Conservation (phyloP, 2,113 vertebrate species). For the Dinomys branickii region DNA sequence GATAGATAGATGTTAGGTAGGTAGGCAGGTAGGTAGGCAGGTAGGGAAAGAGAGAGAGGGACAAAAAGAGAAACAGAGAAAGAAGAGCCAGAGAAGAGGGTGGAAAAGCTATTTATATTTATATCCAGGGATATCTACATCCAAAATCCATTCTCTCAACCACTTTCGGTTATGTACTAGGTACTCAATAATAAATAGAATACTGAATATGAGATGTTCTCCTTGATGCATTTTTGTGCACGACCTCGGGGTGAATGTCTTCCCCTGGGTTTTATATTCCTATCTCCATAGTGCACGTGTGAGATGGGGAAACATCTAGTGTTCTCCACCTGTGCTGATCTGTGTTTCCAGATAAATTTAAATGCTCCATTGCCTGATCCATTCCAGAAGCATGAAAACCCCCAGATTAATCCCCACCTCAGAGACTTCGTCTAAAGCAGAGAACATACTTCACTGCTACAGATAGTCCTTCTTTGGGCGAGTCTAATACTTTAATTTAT, state of each 20-base stretch:
- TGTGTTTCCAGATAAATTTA: background rate
- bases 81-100: background rate
- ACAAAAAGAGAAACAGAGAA: background rate
- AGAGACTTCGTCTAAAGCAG: background rate
- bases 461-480: background rate
- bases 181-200: background rate
- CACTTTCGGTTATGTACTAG: background rate
- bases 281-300: background rate
- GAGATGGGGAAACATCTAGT: background rate
- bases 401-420: background rate
- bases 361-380: background rate
- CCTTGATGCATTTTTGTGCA: background rate
- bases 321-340: fast-evolving
- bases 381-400: background rate
- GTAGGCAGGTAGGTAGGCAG: too few species aligned
- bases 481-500: background rate
- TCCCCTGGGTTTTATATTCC: background rate
- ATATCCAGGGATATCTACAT: background rate
- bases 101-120: too few species aligned
- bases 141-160: background rate
- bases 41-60: background rate
- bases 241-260: background rate
- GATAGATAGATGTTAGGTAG: background rate
- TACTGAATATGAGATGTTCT: background rate
- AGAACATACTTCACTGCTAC: background rate